These are phyloP conservation scores for Dromiciops gliroides DNA, from an alignment of 2,113 vertebrate genomes.

Conservation along the genomic window DNA sequence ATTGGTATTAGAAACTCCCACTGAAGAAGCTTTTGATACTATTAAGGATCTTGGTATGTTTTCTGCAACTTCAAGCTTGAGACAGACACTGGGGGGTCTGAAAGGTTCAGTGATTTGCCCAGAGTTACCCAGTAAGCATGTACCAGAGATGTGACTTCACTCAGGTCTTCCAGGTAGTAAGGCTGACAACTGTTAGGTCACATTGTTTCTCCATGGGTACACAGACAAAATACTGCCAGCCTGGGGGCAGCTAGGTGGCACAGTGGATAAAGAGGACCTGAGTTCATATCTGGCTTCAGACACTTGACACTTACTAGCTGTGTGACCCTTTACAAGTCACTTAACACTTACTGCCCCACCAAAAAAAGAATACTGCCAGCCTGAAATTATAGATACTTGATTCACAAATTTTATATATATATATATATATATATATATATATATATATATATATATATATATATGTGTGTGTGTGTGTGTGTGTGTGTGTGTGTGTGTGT, in stretches of 20 bases:
- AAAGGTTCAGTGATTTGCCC: not conserved
- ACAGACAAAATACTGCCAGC: not conserved
- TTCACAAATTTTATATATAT: not conserved
- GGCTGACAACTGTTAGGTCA: not conserved
- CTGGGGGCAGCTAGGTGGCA: too few relatives aligned
- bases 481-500: too few relatives aligned
- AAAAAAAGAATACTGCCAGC: not conserved
- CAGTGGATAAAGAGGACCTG: too few relatives aligned
- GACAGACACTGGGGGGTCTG: too few relatives aligned
- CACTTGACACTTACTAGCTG: too few relatives aligned
- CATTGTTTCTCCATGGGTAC: not conserved
- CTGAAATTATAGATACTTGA: not conserved
- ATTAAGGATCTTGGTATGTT: not conserved
- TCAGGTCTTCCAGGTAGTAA: not conserved
- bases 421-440: too few relatives aligned
- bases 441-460: too few relatives aligned
- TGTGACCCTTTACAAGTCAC: too few relatives aligned
- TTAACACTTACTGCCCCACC: too few relatives aligned
- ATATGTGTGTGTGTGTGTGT: too few relatives aligned
- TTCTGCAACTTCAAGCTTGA: not conserved
- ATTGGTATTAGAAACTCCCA: not conserved
- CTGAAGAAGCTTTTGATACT: not conserved
- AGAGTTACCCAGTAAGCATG: not conserved
- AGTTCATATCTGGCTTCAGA: too few relatives aligned
- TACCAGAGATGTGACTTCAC: not conserved